Evolutionary conservation across 2,113 vertebrate genomes (phyloP).

Genomic region (Psophia crepitans): DNA sequence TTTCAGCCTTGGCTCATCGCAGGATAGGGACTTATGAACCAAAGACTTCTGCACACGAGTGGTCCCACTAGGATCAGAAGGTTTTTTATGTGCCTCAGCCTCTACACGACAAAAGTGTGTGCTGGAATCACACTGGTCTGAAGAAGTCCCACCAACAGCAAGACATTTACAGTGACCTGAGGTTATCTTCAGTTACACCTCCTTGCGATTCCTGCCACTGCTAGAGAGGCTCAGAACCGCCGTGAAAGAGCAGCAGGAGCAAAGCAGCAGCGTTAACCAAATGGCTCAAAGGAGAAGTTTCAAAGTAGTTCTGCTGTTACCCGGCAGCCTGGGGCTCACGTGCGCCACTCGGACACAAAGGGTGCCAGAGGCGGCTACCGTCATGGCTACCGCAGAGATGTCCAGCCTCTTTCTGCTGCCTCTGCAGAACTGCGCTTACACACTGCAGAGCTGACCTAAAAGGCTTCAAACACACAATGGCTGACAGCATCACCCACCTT

Average conservation of each 20-base stretch:
- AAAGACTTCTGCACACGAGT: neutral
- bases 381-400: neutral
- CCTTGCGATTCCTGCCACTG: neutral
- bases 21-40: neutral
- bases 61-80: neutral
- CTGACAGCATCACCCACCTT: neutral
- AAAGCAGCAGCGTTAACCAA: neutral
- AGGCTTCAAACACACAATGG: neutral
- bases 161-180: neutral
- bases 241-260: neutral
- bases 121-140: neutral
- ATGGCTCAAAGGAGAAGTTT: neutral
- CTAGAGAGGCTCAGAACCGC: neutral
- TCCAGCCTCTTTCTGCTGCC: neutral
- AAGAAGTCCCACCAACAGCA: neutral
- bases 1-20: neutral
- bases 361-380: neutral
- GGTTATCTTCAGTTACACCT: neutral
- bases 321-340: neutral
- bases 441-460: neutral
- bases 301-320: neutral
- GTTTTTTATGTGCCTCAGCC: neutral
- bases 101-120: neutral
- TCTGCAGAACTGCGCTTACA: neutral
- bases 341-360: accelerated